Evolutionary conservation across 2,797 vertebrate genomes (phyloP), one percentile per base, ranked within the genome.

Genomic region (Pogoniulus pusillus): DNA sequence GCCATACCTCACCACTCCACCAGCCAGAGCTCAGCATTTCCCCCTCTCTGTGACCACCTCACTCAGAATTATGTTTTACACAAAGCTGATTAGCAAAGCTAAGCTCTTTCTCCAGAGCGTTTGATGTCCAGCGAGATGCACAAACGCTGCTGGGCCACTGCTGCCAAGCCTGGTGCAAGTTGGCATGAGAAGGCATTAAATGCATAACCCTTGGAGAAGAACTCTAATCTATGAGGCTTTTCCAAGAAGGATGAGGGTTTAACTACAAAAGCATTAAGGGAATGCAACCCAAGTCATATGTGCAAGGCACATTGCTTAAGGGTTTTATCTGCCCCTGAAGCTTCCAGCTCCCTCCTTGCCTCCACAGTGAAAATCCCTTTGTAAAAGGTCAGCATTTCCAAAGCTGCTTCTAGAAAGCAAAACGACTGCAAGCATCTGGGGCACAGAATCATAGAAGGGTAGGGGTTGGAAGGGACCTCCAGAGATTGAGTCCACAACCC

Each of bases 51-150:
- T 47, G 53, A 73, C 37, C 13, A 34, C 16, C 20, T 43, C 65
- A 34, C 62, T 47, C 58, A 80, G 85, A 68, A 12, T 6, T n/a
- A 19, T 51, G 51, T 75, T 79, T 59, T 39, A 22, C 35, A 35
- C 30, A 45, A 85, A 93, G 73, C 80, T 82, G 69, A 77, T 94
- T 77, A 87, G 53, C 32, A 63, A 74, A 90, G 60, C 69, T 63
- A 76, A 89, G 69, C 60, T 70, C 53, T 79, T 41, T 62, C n/a
- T 43, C 72, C 22, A 62, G 73, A 20, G 35, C 3, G 39, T 78
- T 69, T 87, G 72, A 93, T 69, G 82, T 58, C 57, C 88, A 91
- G 1, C 2, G 68, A 85, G 76, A 79, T 1, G 2, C 53, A 43
- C 27, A 60, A 82, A 78, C 10, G 22, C 3, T 12, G 29, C 49